Base-by-base conservation (phyloP, 1,140 invertebrate genomes). In the Platyscapa corneri region DNA sequence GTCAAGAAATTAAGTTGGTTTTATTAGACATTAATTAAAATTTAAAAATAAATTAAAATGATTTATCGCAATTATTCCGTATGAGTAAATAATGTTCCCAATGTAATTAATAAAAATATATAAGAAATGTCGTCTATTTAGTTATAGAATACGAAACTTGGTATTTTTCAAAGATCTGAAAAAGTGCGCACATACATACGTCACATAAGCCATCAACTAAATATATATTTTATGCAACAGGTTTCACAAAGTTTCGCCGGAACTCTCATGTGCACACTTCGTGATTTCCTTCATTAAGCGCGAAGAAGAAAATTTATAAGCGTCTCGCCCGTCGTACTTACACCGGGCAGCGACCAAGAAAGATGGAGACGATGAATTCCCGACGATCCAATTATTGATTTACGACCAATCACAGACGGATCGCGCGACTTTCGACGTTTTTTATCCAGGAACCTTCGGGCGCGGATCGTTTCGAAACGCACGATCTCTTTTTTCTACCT, bases 351-450 rank as follows among this genome's bases (percentile, higher is more conserved):
- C n/a, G 81, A 30, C 81, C 70, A 77, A 60, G 64, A 42, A 56
- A 46, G 42, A 72, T 64, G 77, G 34, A 49, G 67, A 34, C 75
- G 75, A 78, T 84, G 75, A 39, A 84, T 77, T 64, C 75, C 32
- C 84, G 79, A 82, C 84, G 84, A 86, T 86, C 84, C 84, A 86
- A 86, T 86, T 86, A 86, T 86, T 86, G 84, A 86, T 86, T 86
- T 82, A 86, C 80, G 79, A 79, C 84, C 84, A 78, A 86, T 86
- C 80, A 78, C 65, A 37, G 32, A 64, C 64, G 67, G 74, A 39
- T 77, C 82, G 8, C 42, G 84, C 49, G 72, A 86, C 84, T 86
- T 86, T 86, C 84, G 84, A 80, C 42, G 53, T 82, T 85, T 85
- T 85, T 80, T 80, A 60, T 37, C 42, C 82, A 34, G 14, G 56